phyloP scores from a whole-genome alignment of 1,140 invertebrate species.

The Asbolus verrucosus region DNA sequence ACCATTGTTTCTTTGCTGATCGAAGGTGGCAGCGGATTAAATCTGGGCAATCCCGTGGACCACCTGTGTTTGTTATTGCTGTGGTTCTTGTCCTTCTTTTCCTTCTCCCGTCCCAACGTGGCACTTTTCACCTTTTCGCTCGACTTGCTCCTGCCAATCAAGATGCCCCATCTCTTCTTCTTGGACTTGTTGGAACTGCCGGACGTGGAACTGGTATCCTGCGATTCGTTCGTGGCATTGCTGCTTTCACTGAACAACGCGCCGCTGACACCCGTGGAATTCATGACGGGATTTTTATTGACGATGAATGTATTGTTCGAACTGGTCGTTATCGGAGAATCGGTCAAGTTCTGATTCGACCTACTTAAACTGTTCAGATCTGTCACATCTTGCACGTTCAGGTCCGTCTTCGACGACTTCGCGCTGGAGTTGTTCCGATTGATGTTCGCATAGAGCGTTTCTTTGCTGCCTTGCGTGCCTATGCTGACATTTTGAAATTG shows the following conservation, averaged over 20 bases:
- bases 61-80: constrained; percentile 70
- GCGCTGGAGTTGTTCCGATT: constrained; percentile 47
- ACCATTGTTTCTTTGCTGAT: constrained; percentile 83
- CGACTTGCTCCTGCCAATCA: constrained; percentile 70
- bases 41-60: constrained; percentile 75
- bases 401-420: constrained; percentile 54
- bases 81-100: constrained; percentile 66
- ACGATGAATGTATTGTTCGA: constrained; percentile 54
- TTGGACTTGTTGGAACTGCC: constrained; percentile 70
- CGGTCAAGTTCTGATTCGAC: constrained; percentile 53
- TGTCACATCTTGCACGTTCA: constrained; percentile 48
- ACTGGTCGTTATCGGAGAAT: constrained; percentile 50
- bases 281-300: constrained; percentile 46
- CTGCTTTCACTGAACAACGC: constrained; percentile 50
- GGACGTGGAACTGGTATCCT: constrained; percentile 56
- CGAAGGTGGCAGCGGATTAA: constrained; percentile 76
- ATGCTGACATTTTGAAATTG: constrained; percentile 53
- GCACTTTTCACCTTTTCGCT: constrained; percentile 72
- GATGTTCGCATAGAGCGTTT: constrained; percentile 61
- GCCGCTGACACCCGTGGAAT: constrained; percentile 27
- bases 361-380: constrained; percentile 43
- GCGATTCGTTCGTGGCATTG: constrained; percentile 48
- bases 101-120: constrained; percentile 72
- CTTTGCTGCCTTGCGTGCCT: constrained; percentile 49
- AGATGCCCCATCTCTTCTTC: constrained; percentile 73